A percentile compares a stretch with the other conserved stretches of the same genome.
Conservation (phyloP, 1,140 invertebrate species). For the Drosophila bocqueti region DNA sequence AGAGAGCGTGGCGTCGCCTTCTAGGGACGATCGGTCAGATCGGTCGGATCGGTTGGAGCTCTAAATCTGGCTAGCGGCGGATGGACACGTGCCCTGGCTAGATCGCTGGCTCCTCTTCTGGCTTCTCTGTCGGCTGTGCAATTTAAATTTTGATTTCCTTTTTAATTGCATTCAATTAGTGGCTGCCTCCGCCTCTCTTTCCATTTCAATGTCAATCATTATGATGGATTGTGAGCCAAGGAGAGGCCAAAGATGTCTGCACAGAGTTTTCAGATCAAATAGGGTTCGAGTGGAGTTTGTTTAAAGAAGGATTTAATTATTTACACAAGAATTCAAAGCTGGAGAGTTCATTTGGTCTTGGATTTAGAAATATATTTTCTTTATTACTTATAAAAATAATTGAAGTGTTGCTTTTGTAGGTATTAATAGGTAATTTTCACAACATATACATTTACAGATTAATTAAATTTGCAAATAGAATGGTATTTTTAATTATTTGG, state of each 20-base stretch:
- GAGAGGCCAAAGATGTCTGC: too few species aligned
- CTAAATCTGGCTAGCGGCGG: slow-evolving; percentile 37
- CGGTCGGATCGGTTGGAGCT: slow-evolving; percentile 8
- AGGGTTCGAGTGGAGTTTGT: not conserved
- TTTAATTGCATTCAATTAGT: slow-evolving; percentile 47
- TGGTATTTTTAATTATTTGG: not conserved
- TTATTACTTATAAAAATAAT: not conserved
- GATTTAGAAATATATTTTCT: not conserved
- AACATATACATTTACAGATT: not conserved
- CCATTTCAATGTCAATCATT: slow-evolving; percentile 22
- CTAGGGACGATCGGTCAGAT: slow-evolving; percentile 23
- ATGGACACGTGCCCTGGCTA: slow-evolving; percentile 40
- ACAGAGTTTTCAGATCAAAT: not conserved
- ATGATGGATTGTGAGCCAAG: slow-evolving; percentile 8
- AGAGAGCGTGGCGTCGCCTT: slow-evolving; percentile 34
- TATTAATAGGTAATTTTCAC: too few species aligned
- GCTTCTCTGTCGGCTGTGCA: slow-evolving; percentile 15
- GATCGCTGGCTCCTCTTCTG: not conserved
- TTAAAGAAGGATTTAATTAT: not conserved
- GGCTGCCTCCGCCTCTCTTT: slow-evolving; percentile 2
- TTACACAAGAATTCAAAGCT: not conserved
- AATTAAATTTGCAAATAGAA: not conserved
- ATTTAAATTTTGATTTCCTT: slow-evolving; percentile 40
- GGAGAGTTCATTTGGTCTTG: not conserved
- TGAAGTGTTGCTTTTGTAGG: too few species aligned